These are phyloP conservation scores for Euthynnus affinis DNA, from an alignment of 2,797 vertebrate species.

Conservation along the genomic window DNA sequence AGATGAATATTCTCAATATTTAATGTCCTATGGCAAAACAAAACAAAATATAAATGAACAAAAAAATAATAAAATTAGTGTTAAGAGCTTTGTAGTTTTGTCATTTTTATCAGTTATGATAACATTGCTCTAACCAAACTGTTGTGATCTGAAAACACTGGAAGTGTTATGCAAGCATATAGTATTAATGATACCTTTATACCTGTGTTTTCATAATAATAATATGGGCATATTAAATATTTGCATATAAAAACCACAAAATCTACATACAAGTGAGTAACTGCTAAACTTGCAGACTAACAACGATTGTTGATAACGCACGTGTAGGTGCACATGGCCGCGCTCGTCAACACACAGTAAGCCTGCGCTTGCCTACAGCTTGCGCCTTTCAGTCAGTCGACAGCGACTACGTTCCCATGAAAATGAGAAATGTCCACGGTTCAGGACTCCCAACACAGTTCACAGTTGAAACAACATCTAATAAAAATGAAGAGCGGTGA, in stretches of 20 bases:
- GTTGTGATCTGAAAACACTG: too few relatives aligned
- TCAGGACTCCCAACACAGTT: slow-evolving; percentile 83
- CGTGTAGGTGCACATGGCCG: background rate
- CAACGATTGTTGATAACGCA: too few relatives aligned
- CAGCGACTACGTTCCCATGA: slow-evolving; percentile 83
- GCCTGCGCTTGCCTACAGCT: background rate
- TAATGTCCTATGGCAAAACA: background rate
- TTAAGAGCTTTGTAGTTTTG: background rate
- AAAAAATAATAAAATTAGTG: too few relatives aligned
- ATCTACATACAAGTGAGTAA: background rate
- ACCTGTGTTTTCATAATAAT: background rate
- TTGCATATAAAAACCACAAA: background rate
- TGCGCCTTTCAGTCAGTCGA: slow-evolving; percentile 73
- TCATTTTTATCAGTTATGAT: too few relatives aligned
- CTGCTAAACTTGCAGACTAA: background rate
- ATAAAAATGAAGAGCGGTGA: slow-evolving; percentile 82
- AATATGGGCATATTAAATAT: background rate
- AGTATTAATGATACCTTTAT: background rate
- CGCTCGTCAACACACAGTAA: too few relatives aligned
- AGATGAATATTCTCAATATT: background rate
- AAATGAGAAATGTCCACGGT: slow-evolving; percentile 84
- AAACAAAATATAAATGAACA: too few relatives aligned
- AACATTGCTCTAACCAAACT: too few relatives aligned
- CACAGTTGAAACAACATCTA: slow-evolving; percentile 80
- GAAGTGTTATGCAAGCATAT: too few relatives aligned